Base-by-base conservation (phyloP, 2,888 invertebrate species). In the Yponomeuta evonymella region DNA sequence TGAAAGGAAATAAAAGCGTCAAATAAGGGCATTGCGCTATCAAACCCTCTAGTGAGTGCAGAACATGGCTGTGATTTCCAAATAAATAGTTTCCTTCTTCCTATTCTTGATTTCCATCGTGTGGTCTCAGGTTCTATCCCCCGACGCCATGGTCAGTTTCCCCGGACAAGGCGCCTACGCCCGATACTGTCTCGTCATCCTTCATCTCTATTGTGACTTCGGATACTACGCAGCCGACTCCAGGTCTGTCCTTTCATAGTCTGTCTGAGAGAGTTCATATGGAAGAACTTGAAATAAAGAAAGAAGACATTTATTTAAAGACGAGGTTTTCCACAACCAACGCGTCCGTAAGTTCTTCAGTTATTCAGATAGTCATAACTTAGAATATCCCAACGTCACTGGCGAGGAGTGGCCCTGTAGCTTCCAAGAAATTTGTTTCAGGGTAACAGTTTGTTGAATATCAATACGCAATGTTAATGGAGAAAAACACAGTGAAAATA, bases 131-230 rank as follows among this genome's bases (percentile, higher is more conserved):
- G n/a, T 67, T n/a, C 72, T 82, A 81, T 72, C 85, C 85, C 0
- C 73, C 75, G 0, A 72, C 76, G 1, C 73, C 78, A 0, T 77
- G 76, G 1, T 30, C 74, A 9, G 10, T 48, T 0, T 74, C 76
- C 0, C 63, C 79, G 0, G 75, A 85, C 4, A 67, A 72, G 2
- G 5, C 71, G 1, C 75, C 75, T 12, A 77, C 79, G 1, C 74
- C 80, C 0, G 78, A 83, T 30, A 90, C 91, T 0, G 66, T 74
- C 4, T 91, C 91, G 0, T 91, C 91, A 1, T 85, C 88, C 0
- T 91, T 91, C 72, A n/a, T 90, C 36, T 90, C 91, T 1, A 70
- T 86, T 0, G 69, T 78, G 15, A 90, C 90, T 9, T 90, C 91
- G 0, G 83, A 82, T 2, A 85, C 86, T 0, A 91, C 91, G 0